A percentile compares a stretch with the other conserved stretches of the same genome.
phyloP scores from a whole-genome alignment of 2,888 invertebrate genomes.

The Mactromeris polynyma region DNA sequence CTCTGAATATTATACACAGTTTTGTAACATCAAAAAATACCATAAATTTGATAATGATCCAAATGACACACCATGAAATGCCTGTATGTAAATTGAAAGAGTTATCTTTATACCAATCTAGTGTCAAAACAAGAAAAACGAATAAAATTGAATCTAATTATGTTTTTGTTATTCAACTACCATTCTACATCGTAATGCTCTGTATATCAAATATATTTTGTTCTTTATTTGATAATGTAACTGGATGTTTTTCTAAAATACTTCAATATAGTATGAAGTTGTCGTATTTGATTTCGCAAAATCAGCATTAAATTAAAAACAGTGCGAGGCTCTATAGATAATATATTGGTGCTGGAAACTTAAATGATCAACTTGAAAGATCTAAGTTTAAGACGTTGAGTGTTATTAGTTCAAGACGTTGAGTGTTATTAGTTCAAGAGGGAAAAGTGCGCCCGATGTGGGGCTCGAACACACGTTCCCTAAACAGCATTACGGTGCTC shows the following conservation, averaged over 20 bases:
- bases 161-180: background rate
- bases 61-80: conserved; percentile 8
- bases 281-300: background rate
- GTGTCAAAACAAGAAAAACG: background rate
- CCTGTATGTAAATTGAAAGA: background rate
- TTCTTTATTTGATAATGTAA: background rate
- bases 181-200: background rate
- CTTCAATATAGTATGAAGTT: background rate
- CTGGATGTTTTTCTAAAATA: background rate
- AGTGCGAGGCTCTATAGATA: too few relatives aligned
- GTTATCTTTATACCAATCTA: background rate
- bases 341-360: too few relatives aligned
- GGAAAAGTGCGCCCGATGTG: too few relatives aligned
- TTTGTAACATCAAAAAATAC: too few relatives aligned
- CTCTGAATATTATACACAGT: too few relatives aligned
- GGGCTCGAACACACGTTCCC: too few relatives aligned
- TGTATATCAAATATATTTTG: background rate
- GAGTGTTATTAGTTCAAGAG: too few relatives aligned
- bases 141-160: background rate
- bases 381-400: too few relatives aligned
- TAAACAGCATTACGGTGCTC: too few relatives aligned
- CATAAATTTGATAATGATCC: background rate
- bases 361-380: too few relatives aligned
- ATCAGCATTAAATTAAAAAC: too few relatives aligned
- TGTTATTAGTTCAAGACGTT: too few relatives aligned